A percentile compares a stretch with the other conserved stretches of the same genome.
Conservation (phyloP, 2,888 invertebrate species). For the Criorhina ranunculi region DNA sequence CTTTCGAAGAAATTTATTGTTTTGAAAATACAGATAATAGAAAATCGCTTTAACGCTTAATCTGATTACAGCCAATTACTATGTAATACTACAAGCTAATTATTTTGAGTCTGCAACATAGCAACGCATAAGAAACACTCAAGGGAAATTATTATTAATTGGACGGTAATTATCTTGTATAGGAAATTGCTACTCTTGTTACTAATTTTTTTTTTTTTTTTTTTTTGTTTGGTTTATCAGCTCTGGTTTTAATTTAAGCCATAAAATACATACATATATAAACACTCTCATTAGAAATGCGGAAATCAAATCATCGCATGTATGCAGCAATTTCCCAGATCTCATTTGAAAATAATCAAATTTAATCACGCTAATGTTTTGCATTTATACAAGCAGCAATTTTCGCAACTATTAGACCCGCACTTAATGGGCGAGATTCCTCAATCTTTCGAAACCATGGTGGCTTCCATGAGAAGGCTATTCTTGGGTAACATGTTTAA, state of each 20-base stretch:
- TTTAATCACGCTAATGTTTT: constrained; percentile 43
- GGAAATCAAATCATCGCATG: constrained; percentile 64
- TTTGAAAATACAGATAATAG: no score
- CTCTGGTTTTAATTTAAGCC: constrained; percentile 20
- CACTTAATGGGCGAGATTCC: constrained; percentile 54
- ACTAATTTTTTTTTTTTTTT: not conserved
- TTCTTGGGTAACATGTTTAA: constrained; percentile 58
- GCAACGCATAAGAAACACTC: not conserved
- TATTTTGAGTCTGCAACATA: not conserved
- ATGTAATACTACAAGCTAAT: not conserved
- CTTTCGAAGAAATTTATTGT: no score
- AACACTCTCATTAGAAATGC: constrained; percentile 44
- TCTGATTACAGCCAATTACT: not conserved
- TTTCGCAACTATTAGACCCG: constrained; percentile 59
- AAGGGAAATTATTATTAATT: not conserved
- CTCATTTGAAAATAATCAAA: constrained; percentile 34
- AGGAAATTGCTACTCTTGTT: not conserved
- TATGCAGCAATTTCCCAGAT: constrained; percentile 47
- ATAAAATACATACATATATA: not conserved
- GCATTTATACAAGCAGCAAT: constrained; percentile 31
- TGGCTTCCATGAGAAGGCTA: constrained; percentile 39
- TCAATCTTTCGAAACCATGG: constrained; percentile 40
- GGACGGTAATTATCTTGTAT: not conserved
- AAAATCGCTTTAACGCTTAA: no score
- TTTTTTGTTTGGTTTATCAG: not conserved